Evolutionary conservation across 2,797 vertebrate species (phyloP), one percentile per base, ranked within the genome.

Genomic region (Acanthopagrus latus): DNA sequence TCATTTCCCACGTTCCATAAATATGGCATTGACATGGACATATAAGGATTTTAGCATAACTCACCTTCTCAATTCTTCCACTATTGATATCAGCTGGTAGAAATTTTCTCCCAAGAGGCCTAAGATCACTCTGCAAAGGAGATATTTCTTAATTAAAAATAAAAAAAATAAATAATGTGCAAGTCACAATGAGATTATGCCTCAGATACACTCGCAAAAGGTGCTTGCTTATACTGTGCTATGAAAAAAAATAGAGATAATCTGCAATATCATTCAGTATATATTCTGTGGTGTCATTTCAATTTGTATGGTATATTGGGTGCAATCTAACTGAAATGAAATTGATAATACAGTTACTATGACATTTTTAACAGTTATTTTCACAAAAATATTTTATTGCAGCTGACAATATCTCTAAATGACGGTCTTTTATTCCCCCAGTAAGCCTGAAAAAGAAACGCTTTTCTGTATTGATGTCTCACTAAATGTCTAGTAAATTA

Each of bases 41-140:
- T 12, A 13, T 29, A 21, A 72, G 3, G 7, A 46, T 38, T 60
- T 65, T 14, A n/a, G 8, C 46, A 59, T 6, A 29, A 33, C 81
- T 94, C 95, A 99, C 98, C 96, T 97, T 97, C 89, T 98, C 97
- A 81, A 97, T 94, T 88, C 96, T 96, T 92, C 97, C 98, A 88
- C 98, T 97, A 88, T 97, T 99, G 90, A 99, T 97, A 87, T 99
- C 97, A 81, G 94, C 90, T 16, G 98, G 97, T 18, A 99, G 95
- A 82, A 96, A 95, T 83, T 97, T 97, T 88, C 95, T 97, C 77
- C 98, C 98, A 88, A 97, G 95, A 51, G 96, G 96, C 95, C 98
- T 97, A 88, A 99, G 95, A 94, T 99, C 98, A 95, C 93, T 97
- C 98, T 99, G 95, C 87, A 94, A 94, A 94, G 62, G 85, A 93